Percentiles rank a stretch among this genome's conserved stretches.
Conservation (phyloP, 2,888 invertebrate genomes). For the Nematopogon swammerdamellus region DNA sequence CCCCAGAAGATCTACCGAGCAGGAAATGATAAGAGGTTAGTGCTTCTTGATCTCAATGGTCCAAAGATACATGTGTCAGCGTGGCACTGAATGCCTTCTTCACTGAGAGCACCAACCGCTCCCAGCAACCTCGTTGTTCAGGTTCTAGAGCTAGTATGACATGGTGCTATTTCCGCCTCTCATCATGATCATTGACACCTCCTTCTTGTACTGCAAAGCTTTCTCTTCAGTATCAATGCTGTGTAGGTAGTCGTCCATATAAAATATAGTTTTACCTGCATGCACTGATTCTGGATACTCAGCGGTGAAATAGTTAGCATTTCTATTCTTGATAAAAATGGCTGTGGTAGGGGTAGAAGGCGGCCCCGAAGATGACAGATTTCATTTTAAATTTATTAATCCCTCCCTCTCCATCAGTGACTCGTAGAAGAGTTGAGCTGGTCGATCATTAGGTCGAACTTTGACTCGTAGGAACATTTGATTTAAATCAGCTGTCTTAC, state of each 20-base stretch:
- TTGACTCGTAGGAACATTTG: neutral
- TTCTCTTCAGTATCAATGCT: too few relatives aligned
- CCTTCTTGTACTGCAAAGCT: too few relatives aligned
- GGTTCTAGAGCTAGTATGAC: too few relatives aligned
- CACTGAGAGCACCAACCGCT: conserved; percentile 1
- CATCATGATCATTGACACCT: too few relatives aligned
- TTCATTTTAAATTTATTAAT: neutral
- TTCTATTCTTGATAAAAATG: neutral
- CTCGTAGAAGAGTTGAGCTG: neutral
- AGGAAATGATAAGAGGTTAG: conserved; percentile 3
- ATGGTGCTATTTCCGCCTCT: too few relatives aligned
- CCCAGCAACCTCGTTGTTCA: neutral
- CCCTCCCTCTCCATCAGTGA: too few relatives aligned
- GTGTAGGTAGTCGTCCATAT: neutral
- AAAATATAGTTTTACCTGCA: neutral
- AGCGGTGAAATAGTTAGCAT: neutral
- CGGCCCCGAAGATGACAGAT: neutral
- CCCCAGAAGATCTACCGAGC: neutral
- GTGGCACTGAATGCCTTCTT: neutral
- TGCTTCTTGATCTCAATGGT: conserved; percentile 1
- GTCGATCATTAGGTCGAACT: neutral
- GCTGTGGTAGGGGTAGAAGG: neutral
- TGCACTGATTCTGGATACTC: neutral
- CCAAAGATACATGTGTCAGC: neutral
- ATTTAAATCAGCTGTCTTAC: neutral